phyloP scores from a whole-genome alignment of 1,140 invertebrate genomes.

The Drosophila pallidifrons region DNA sequence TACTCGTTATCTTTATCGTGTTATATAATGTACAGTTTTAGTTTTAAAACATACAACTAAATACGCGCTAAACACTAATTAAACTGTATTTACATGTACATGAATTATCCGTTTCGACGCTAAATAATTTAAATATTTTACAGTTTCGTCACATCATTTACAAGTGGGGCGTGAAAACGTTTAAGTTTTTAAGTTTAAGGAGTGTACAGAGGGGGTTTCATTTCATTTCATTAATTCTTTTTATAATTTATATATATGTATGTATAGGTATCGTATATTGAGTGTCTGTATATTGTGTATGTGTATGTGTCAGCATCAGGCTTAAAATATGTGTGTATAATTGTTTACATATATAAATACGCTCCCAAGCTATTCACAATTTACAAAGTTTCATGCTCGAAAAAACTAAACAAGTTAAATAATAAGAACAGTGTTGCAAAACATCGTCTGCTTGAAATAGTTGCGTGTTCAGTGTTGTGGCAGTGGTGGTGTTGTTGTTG shows the following conservation, averaged over 20 bases:
- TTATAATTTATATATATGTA: slow-evolving; percentile 35
- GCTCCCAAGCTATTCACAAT: slow-evolving; percentile 42
- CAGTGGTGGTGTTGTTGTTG: slow-evolving; percentile 42
- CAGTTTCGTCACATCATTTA: slow-evolving; percentile 78
- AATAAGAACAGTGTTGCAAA: slow-evolving; percentile 10
- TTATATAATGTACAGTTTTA: slow-evolving; percentile 83
- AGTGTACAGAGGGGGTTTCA: slow-evolving; percentile 58
- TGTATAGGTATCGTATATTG: slow-evolving; percentile 35
- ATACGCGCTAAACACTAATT: slow-evolving; percentile 83
- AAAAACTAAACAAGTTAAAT: slow-evolving; percentile 34
- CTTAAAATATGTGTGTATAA: slow-evolving; percentile 41
- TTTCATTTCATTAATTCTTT: slow-evolving; percentile 24
- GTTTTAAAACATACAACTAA: slow-evolving; percentile 84
- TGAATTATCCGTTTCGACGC: slow-evolving; percentile 59
- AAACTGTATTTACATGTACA: slow-evolving; percentile 81
- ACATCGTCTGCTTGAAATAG: slow-evolving; percentile 39
- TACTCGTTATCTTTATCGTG: slow-evolving; percentile 66
- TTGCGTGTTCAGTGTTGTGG: slow-evolving; percentile 39
- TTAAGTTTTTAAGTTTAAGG: slow-evolving; percentile 78
- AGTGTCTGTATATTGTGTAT: slow-evolving; percentile 39
- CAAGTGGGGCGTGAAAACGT: slow-evolving; percentile 65
- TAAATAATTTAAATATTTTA: slow-evolving; percentile 69
- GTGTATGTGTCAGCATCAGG: slow-evolving; percentile 38
- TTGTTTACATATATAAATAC: slow-evolving; percentile 16
- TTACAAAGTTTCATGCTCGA: slow-evolving; percentile 66